Evolutionary conservation across 2,797 vertebrate genomes (phyloP), one percentile per base, ranked within the genome.

Genomic region (Lerista edwardsae): DNA sequence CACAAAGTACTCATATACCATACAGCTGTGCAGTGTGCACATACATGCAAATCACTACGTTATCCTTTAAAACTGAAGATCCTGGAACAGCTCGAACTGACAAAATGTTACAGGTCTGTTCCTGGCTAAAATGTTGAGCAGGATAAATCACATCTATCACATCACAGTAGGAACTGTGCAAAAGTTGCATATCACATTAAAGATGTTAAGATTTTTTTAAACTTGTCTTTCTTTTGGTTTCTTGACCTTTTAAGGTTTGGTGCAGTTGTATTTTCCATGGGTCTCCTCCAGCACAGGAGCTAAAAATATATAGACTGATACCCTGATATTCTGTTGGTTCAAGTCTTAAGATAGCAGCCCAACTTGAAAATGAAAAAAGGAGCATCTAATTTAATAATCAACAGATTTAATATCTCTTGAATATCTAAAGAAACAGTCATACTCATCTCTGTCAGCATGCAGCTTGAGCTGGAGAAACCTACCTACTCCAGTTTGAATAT

Each of bases 391-490:
- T 47, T 55, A 55, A 55, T 55, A 55, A 14, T 51, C 14, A 14
- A 55, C 15, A 55, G 51, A 55, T 55, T 47, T 47, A 11, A 7
- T 55, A 6, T 55, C 51, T 55, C 51, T 55, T 55, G 51, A 55
- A 55, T 15, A 55, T 55, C 61, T 65, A n/a, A 31, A 79, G 36
- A 39, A 76, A 31, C 25, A 64, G 8, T n/a, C 6, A n/a, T 78
- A n/a, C 51, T 65, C 41, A 67, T 29, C 47, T 47, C 21, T 65
- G 62, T 9, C 77, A 67, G 29, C 75, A 47, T 31, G 62, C 0
- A 1, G 65, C 59, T 44, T 86, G 73, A 0, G 0, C 15, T 41
- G 68, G 0, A 44, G 6, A 3, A 39, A 14, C 51, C 81, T 10
- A 39, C 4, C 68, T 0, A 0, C 67, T 67, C 55, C 64, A 31